phyloP scores from a whole-genome alignment of 2,888 invertebrate genomes.

The Polymixis lichenea region DNA sequence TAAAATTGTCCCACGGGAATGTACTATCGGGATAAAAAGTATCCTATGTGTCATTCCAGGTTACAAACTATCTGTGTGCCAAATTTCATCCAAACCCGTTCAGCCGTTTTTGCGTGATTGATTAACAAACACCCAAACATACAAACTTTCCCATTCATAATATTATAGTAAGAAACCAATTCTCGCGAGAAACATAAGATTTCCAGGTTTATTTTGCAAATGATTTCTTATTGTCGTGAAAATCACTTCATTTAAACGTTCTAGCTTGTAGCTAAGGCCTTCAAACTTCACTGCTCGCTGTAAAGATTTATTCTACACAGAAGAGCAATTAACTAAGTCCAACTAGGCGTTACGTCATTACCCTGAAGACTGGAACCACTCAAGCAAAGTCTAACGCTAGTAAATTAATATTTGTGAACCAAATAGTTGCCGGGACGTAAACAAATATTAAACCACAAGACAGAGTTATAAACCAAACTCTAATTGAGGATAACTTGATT shows the following conservation, averaged over 20 bases:
- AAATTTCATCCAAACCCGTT: too few species aligned
- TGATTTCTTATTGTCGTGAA: slow-evolving; percentile 9
- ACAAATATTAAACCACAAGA: slow-evolving; percentile 23
- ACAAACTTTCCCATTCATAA: too few species aligned
- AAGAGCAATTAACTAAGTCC: slow-evolving; percentile 39
- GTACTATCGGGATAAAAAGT: too few species aligned
- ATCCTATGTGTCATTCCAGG: too few species aligned
- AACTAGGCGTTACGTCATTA: slow-evolving; percentile 36
- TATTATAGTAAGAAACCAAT: neutral
- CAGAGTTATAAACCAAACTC: neutral
- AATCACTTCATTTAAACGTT: slow-evolving; percentile 23
- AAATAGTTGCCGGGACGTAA: slow-evolving; percentile 13
- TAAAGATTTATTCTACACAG: slow-evolving; percentile 39
- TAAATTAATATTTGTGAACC: slow-evolving; percentile 37
- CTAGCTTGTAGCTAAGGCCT: slow-evolving; percentile 19
- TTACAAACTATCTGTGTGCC: too few species aligned
- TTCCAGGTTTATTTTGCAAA: neutral
- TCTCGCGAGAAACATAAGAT: neutral
- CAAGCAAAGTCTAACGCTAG: slow-evolving; percentile 19
- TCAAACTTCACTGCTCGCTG: slow-evolving; percentile 24
- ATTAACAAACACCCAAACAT: too few species aligned
- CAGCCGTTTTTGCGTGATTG: too few species aligned
- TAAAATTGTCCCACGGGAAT: neutral
- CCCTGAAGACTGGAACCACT: slow-evolving; percentile 27
- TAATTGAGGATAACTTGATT: slow-evolving; percentile 44